A percentile compares a stretch with the other conserved stretches of the same genome.
Conservation (phyloP, 2,113 vertebrate genomes). For the Chaetodon trifascialis region DNA sequence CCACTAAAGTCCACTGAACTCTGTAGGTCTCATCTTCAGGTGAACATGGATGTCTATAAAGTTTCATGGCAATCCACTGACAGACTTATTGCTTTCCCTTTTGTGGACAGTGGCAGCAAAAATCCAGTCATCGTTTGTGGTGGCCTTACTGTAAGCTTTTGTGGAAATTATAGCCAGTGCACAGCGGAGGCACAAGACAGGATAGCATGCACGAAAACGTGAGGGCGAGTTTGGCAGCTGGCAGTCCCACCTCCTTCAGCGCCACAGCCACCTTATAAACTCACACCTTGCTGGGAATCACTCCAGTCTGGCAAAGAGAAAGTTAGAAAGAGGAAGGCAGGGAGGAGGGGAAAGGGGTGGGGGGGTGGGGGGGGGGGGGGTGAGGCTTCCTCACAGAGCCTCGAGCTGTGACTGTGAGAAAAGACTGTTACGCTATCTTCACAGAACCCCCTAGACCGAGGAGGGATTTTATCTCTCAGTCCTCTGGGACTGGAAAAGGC, state of each 20-base stretch:
- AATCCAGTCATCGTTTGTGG: not conserved
- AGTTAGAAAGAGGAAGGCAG: constrained; percentile 46
- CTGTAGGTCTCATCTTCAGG: not conserved
- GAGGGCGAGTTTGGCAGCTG: constrained; percentile 15
- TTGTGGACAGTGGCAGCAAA: not conserved
- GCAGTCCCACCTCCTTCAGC: constrained; percentile 6
- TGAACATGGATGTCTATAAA: not conserved
- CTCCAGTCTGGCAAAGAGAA: constrained; percentile 52
- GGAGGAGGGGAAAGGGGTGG: not conserved
- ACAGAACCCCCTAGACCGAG: constrained; percentile 72
- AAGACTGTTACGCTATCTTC: constrained; percentile 75
- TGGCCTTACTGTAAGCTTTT: not conserved
- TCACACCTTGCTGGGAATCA: constrained; percentile 56
- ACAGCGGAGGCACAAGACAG: not conserved
- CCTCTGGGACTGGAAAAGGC: constrained; percentile 76
- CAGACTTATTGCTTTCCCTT: not conserved
- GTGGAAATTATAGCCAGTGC: not conserved
- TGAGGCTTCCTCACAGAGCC: constrained; percentile 71
- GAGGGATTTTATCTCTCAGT: constrained; percentile 77
- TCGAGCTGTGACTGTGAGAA: constrained; percentile 74
- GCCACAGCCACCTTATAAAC: constrained; percentile 20
- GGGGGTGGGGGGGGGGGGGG: constrained; percentile 47
- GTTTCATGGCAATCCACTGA: too few species aligned
- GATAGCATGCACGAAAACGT: constrained; percentile 15
- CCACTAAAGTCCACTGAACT: not conserved